phyloP scores from a whole-genome alignment of 2,888 invertebrate genomes.

The Clostera curtula region DNA sequence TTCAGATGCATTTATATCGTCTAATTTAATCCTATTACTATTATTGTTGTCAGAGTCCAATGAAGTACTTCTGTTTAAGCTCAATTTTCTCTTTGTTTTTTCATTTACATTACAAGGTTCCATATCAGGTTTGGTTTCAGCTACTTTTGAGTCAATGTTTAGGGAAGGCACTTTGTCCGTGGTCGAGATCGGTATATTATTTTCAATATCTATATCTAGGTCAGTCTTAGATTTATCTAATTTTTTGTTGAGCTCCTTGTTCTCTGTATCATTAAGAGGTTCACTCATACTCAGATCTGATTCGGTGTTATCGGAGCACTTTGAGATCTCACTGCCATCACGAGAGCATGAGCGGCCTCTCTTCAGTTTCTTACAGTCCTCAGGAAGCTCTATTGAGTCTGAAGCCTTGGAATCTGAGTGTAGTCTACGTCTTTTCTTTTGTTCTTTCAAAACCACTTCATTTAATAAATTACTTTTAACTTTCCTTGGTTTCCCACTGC shows the following conservation, averaged over 20 bases:
- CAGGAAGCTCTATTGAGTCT: slow-evolving; percentile 46
- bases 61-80: slow-evolving; percentile 72
- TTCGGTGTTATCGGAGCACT: slow-evolving; percentile 76
- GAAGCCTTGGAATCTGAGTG: slow-evolving; percentile 71
- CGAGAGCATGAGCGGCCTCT: slow-evolving; percentile 66
- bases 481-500: slow-evolving; percentile 80
- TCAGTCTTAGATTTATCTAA: slow-evolving; percentile 73
- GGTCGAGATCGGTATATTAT: slow-evolving; percentile 72
- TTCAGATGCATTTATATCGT: slow-evolving; percentile 64
- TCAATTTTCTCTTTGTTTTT: slow-evolving; percentile 59
- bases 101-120: slow-evolving; percentile 52
- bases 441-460: slow-evolving; percentile 75
- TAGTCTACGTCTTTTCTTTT: slow-evolving; percentile 69
- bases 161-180: slow-evolving; percentile 71
- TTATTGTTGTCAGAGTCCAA: slow-evolving; percentile 74
- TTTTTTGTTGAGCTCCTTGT: slow-evolving; percentile 69
- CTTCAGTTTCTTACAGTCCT: slow-evolving; percentile 61
- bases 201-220: slow-evolving; percentile 73
- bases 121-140: slow-evolving; percentile 49
- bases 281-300: slow-evolving; percentile 78
- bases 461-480: slow-evolving; percentile 71
- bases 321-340: slow-evolving; percentile 77
- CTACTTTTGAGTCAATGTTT: slow-evolving; percentile 58
- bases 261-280: slow-evolving; percentile 57
- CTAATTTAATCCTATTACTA: slow-evolving; percentile 69